Evolutionary conservation across 2,797 vertebrate species (phyloP).

Genomic region (Coreius guichenoti): DNA sequence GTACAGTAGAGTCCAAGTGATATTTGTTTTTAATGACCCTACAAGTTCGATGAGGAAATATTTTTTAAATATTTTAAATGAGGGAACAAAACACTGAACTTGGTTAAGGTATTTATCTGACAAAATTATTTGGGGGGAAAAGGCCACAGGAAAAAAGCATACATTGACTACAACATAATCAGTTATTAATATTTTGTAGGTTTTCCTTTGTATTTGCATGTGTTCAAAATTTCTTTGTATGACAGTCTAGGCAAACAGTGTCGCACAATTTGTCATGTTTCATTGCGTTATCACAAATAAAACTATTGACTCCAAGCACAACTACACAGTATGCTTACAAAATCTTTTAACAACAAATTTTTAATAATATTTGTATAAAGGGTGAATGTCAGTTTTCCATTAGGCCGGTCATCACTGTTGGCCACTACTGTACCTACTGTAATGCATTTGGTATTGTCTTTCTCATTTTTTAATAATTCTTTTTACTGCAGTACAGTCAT

Average conservation of each 20-base stretch:
- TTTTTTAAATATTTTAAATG: too few relatives aligned
- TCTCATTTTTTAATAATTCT: neutral
- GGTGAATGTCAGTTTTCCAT: too few relatives aligned
- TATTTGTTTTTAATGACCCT: neutral
- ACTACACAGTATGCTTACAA: too few relatives aligned
- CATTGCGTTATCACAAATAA: too few relatives aligned
- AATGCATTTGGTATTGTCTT: neutral
- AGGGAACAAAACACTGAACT: neutral
- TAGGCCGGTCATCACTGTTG: too few relatives aligned
- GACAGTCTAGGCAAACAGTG: neutral
- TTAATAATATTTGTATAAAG: too few relatives aligned
- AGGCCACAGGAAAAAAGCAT: neutral
- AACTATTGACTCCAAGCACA: too few relatives aligned
- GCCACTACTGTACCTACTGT: neutral
- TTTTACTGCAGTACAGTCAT: neutral
- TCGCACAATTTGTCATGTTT: neutral
- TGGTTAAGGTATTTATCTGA: neutral
- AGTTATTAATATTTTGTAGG: neutral
- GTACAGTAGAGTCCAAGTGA: neutral
- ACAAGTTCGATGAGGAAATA: neutral
- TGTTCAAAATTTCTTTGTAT: neutral
- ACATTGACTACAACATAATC: neutral
- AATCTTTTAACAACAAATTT: too few relatives aligned
- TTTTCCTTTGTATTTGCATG: neutral
- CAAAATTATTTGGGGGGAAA: neutral